Percentiles rank a stretch among this genome's conserved stretches.
phyloP scores from a whole-genome alignment of 2,888 invertebrate genomes.

The Tetragonula carbonaria region DNA sequence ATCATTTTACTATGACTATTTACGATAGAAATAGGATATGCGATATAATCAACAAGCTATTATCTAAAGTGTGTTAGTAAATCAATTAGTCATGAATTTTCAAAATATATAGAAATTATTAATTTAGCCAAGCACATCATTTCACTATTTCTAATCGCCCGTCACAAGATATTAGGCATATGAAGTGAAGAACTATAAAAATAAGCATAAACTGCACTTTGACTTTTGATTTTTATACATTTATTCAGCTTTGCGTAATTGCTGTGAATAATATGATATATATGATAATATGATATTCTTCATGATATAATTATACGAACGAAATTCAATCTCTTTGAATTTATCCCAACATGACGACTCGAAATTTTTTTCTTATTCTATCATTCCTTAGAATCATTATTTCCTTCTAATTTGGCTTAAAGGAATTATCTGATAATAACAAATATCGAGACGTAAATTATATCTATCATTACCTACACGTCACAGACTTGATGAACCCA shows the following conservation, averaged over 20 bases:
- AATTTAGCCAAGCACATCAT: too few relatives aligned
- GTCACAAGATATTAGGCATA: too few relatives aligned
- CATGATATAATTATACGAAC: background rate
- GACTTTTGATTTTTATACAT: conserved; percentile 29
- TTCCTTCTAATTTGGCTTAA: conserved; percentile 27
- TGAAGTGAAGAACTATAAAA: conserved; percentile 27
- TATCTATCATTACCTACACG: conserved; percentile 20
- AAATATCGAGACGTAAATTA: conserved; percentile 31
- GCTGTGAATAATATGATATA: conserved; percentile 1
- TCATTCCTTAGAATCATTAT: conserved; percentile 22
- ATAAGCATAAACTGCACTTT: background rate
- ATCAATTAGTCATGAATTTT: too few relatives aligned
- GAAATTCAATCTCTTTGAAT: conserved; percentile 25
- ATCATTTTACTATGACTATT: too few relatives aligned
- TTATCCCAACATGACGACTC: conserved; percentile 25
- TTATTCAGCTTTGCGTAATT: conserved; percentile 18
- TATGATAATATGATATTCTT: background rate
- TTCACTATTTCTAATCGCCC: too few relatives aligned
- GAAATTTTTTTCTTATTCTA: conserved; percentile 11
- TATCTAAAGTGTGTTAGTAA: too few relatives aligned
- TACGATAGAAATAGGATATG: too few relatives aligned
- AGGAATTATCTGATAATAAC: conserved; percentile 13
- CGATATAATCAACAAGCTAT: too few relatives aligned
- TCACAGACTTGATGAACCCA: background rate
- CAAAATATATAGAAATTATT: too few relatives aligned